Base-by-base conservation (phyloP, 2,888 invertebrate species). In the Pediacus dermestoides region DNA sequence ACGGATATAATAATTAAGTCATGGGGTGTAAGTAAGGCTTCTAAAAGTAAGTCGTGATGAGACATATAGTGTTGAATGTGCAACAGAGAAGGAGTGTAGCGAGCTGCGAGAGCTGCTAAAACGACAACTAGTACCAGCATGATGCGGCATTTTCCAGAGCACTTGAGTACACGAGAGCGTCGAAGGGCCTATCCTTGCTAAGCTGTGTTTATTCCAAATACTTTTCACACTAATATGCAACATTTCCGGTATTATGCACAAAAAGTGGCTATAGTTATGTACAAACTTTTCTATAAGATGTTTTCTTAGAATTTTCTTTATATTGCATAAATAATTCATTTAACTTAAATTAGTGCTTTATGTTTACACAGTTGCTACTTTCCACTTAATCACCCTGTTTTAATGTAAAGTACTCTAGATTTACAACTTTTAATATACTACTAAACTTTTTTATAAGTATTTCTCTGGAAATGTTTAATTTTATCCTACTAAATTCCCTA, bases 141-240 rank as follows among this genome's bases (percentile, higher is more conserved):
- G 52, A 50, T 52, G 50, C 48, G 49, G 57, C 51, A 50, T 50
- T 53, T 46, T 50, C 48, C 50, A 53, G 52, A 51, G 52, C 53
- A 48, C 54, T 58, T 56, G 55, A 50, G 48, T 53, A 50, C 56
- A 57, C 49, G 46, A 50, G 48, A 48, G 51, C 48, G 52, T 56
- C 44, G 50, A 58, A 56, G 45, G 56, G 52, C 52, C 55, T 60
- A 51, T 49, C 52, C 44, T 50, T 48, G 42, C 53, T 57, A 56
- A 60, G 57, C 55, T 52, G 53, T 57, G 57, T 56, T 58, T 60
- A 61, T 58, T 57, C 55, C 50, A 48, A 52, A 57, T 55, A 48
- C 46, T 50, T 49, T 44, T 41, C 42, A 43, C 39, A 42, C 32
- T 46, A 39, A 34, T 37, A 28, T 37, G 40, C 49, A 49, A 47